Percentiles rank a stretch among this genome's conserved stretches.
Evolutionary conservation across 2,888 invertebrate genomes (phyloP).

Genomic region (Diploptera punctata): DNA sequence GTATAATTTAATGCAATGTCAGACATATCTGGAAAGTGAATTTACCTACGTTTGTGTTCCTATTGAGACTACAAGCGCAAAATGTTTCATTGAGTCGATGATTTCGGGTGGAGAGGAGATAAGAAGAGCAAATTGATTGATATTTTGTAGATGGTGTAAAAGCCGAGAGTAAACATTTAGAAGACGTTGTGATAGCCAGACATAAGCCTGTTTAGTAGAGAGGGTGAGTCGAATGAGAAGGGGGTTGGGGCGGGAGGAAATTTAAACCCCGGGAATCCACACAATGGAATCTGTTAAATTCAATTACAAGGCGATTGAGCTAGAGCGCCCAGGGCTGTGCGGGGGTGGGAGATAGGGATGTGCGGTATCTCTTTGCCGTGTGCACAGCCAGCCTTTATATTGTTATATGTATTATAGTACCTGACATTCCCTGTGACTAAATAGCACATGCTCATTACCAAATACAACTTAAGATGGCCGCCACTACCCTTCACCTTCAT

Average conservation of each 20-base stretch:
- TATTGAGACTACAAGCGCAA: too few species aligned
- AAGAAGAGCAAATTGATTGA: too few species aligned
- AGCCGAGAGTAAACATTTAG: not conserved
- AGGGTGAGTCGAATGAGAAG: not conserved
- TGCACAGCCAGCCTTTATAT: constrained; percentile 12
- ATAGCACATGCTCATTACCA: constrained; percentile 1
- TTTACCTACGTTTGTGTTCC: too few species aligned
- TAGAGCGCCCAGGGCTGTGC: constrained; percentile 14
- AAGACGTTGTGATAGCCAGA: not conserved
- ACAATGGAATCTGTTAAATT: constrained; percentile 38
- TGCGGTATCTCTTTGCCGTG: constrained; percentile 15
- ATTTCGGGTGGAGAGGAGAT: too few species aligned
- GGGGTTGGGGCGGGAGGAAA: constrained; percentile 14
- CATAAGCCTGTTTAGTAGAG: constrained; percentile 9
- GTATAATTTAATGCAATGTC: too few species aligned
- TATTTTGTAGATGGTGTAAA: too few species aligned
- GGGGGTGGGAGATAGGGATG: constrained; percentile 16
- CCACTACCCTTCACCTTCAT: too few species aligned
- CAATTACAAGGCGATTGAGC: constrained; percentile 39
- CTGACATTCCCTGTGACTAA: constrained; percentile 8
- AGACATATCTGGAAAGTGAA: too few species aligned
- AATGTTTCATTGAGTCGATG: too few species aligned
- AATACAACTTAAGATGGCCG: too few species aligned
- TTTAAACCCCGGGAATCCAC: constrained; percentile 29
- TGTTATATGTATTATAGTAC: constrained; percentile 4